These are phyloP conservation scores for Steinernema carpocapsae DNA, from an alignment of 2,888 invertebrate genomes.

Conservation along the genomic window DNA sequence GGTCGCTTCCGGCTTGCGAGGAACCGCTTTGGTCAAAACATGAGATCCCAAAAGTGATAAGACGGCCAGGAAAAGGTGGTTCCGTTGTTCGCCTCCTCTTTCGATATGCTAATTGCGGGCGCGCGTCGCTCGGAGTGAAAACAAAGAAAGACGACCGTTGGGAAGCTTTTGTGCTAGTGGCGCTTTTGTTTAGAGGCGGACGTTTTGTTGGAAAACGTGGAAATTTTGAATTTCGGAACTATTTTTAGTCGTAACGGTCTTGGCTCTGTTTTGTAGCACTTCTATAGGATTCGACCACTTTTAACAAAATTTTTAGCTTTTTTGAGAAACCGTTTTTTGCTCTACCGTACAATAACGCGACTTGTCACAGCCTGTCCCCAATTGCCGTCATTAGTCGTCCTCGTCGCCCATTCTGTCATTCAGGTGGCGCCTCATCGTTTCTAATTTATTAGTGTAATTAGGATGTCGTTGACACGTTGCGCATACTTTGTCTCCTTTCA, in stretches of 20 bases:
- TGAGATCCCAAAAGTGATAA: too few species aligned
- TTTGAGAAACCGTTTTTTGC: not conserved
- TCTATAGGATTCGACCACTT: not conserved
- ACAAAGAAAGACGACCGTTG: not conserved
- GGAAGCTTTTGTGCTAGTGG: not conserved
- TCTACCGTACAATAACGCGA: conserved; percentile 11
- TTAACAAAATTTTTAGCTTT: not conserved
- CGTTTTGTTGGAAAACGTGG: not conserved
- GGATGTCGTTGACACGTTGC: conserved; percentile 33
- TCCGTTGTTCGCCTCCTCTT: not conserved
- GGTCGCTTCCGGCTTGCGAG: too few species aligned
- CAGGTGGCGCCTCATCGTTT: conserved; percentile 24
- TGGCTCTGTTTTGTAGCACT: not conserved
- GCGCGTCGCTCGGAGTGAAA: not conserved
- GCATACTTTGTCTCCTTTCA: conserved; percentile 21
- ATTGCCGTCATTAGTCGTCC: conserved; percentile 16
- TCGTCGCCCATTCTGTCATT: conserved; percentile 5
- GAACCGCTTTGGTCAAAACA: too few species aligned
- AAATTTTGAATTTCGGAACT: too few species aligned
- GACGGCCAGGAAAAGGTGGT: too few species aligned
- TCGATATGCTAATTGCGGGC: conserved; percentile 1
- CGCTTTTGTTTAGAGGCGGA: not conserved
- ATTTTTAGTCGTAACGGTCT: conserved; percentile 4
- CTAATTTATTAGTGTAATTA: conserved; percentile 33
- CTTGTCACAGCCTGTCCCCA: not conserved